Evolutionary conservation across 2,888 invertebrate genomes (phyloP), one percentile per base, ranked within the genome.

Genomic region (Nowickia ferox): DNA sequence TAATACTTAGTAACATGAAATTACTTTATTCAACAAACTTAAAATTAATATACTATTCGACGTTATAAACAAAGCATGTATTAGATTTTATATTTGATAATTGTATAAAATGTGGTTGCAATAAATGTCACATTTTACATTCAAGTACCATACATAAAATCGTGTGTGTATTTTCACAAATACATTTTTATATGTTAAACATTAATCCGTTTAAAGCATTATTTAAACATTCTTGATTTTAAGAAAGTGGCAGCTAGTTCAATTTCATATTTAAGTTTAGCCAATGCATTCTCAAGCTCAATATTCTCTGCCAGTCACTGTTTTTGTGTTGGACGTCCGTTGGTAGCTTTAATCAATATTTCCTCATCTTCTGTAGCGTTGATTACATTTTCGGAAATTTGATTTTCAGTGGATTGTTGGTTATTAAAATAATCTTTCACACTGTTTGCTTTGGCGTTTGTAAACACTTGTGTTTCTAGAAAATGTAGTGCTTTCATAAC

Each of bases 401-500:
- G 51, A 17, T 61, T 66, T n/a, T 30, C 11, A 63, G 55, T 22
- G 13, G 2, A 19, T 59, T 69, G 30, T 6, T 69, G 69, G n/a
- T 51, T 9, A 11, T 15, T 13, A 13, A 57, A 19, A 1, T 10
- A 46, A 22, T 40, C 10, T 2, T 13, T 17, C 1, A n/a, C 42
- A 30, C n/a, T 13, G 46, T 66, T n/a, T 19, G 38, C 5, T 72
- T 66, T 74, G 4, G 15, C 51, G 76, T 86, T 83, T 11, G 76
- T 85, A 82, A 92, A 92, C 53, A 93, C 88, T 87, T 91, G 88
- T 19, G 91, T 92, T 89, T 93, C 90, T 78, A 93, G 89, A 86
- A 90, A 91, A 87, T 93, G 89, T 61, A 93, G 89, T 13, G 92
- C 92, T 76, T 89, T 89, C 86, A 91, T 92, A n/a, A 93, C 87